phyloP scores from a whole-genome alignment of 1,140 invertebrate species.

The Caenorhabditis brenneri region DNA sequence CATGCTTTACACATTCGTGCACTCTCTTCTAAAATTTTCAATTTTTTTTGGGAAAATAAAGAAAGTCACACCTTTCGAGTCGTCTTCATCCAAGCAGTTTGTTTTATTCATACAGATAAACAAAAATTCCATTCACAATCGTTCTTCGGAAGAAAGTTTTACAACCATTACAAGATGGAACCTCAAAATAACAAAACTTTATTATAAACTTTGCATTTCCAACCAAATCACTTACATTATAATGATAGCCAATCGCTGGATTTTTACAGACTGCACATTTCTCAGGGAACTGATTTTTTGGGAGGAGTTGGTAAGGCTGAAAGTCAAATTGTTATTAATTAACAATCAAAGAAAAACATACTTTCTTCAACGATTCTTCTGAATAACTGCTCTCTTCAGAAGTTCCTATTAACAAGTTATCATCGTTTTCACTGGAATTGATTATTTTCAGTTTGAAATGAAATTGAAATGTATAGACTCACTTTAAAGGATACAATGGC shows the following conservation, averaged over 20 bases:
- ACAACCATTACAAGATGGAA: background rate
- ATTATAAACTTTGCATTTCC: background rate
- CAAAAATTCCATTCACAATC: background rate
- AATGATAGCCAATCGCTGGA: background rate
- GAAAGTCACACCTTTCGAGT: background rate
- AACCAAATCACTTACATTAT: background rate
- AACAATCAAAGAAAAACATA: background rate
- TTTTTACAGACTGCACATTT: background rate
- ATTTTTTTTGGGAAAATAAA: background rate
- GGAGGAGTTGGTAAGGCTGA: background rate
- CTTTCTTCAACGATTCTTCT: background rate
- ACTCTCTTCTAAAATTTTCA: background rate
- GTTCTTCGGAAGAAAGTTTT: constrained; percentile 8
- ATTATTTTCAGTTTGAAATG: background rate
- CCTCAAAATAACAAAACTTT: background rate
- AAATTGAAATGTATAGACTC: background rate
- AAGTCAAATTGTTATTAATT: background rate
- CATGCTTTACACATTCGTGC: background rate
- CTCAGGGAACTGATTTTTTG: background rate
- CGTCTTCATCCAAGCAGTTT: background rate
- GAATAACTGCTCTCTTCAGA: background rate
- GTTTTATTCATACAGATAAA: background rate
- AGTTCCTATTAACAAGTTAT: background rate
- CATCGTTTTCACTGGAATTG: background rate
- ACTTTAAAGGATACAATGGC: background rate